These are phyloP conservation scores for Clavelina lepadiformis DNA, from an alignment of 23 tunicate genomes.

Conservation along the genomic window DNA sequence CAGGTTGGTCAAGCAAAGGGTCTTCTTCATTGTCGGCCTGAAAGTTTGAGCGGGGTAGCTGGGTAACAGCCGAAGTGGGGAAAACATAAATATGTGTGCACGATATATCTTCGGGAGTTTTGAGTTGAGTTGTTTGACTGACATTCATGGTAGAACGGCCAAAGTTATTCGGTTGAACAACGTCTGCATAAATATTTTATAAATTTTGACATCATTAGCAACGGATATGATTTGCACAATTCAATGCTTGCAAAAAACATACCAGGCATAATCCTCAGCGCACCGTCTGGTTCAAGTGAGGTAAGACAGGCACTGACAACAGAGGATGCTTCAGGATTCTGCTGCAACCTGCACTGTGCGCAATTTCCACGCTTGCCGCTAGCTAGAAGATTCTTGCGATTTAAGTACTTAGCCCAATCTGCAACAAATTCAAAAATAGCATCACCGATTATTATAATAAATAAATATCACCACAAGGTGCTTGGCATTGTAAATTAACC, in stretches of 20 bases:
- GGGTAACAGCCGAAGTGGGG: conserved; percentile 81
- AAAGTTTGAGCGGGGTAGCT: conserved; percentile 37
- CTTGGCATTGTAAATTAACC: too few species aligned
- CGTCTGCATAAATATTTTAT: conserved; percentile 44
- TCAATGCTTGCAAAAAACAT: not conserved
- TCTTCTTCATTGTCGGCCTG: conserved; percentile 46
- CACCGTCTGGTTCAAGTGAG: conserved; percentile 84
- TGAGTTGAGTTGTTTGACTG: conserved; percentile 49
- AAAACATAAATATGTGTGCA: conserved; percentile 84
- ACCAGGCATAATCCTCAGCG: conserved; percentile 75
- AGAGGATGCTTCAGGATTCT: conserved; percentile 15
- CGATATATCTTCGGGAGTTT: conserved; percentile 75
- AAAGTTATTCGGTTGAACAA: conserved; percentile 58
- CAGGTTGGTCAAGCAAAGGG: conserved; percentile 27
- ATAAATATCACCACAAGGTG: too few species aligned
- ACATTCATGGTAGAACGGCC: conserved; percentile 46
- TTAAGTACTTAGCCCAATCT: conserved; percentile 84
- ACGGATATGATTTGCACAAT: too few species aligned
- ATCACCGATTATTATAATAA: too few species aligned
- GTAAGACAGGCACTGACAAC: conserved; percentile 77
- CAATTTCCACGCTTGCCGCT: conserved; percentile 27
- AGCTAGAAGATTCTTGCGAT: conserved; percentile 39
- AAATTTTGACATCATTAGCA: too few species aligned
- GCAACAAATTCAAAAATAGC: not conserved
- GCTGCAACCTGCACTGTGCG: conserved; percentile 57